Percentiles rank a stretch among this genome's conserved stretches.
These are phyloP conservation scores for Campoletis sonorensis DNA, from an alignment of 1,140 invertebrate species.

Conservation along the genomic window DNA sequence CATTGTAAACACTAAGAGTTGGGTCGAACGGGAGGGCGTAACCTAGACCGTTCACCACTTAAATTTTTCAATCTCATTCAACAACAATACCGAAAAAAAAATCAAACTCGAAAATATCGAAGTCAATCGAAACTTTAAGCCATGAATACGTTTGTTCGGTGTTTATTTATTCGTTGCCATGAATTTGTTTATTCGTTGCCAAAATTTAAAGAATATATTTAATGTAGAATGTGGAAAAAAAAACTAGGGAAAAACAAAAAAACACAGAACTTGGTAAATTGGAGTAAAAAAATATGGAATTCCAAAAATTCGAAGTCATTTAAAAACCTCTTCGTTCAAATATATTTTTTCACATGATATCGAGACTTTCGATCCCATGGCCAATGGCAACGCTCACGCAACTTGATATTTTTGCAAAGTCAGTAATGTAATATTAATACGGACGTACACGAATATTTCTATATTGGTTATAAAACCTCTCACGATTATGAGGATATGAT, in stretches of 20 bases:
- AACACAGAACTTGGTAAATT: too few relatives aligned
- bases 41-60: neutral
- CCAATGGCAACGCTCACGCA: conserved; percentile 42
- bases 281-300: too few relatives aligned
- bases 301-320: too few relatives aligned
- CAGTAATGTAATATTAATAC: neutral
- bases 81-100: neutral
- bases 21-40: neutral
- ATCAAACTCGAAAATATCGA: too few relatives aligned
- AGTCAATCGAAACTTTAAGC: too few relatives aligned
- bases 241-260: too few relatives aligned
- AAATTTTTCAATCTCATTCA: neutral
- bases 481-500: conserved; percentile 32
- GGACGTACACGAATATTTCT: conserved; percentile 1
- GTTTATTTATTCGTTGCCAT: too few relatives aligned
- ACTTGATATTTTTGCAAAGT: neutral
- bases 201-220: too few relatives aligned
- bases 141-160: neutral
- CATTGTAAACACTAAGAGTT: neutral
- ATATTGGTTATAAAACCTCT: conserved; percentile 31
- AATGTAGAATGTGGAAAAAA: too few relatives aligned
- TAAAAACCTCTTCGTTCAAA: too few relatives aligned
- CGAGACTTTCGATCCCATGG: conserved; percentile 36
- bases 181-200: too few relatives aligned
- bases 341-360: neutral